These are phyloP conservation scores for Gymnocheta viridis DNA, from an alignment of 2,888 invertebrate genomes.

Conservation along the genomic window DNA sequence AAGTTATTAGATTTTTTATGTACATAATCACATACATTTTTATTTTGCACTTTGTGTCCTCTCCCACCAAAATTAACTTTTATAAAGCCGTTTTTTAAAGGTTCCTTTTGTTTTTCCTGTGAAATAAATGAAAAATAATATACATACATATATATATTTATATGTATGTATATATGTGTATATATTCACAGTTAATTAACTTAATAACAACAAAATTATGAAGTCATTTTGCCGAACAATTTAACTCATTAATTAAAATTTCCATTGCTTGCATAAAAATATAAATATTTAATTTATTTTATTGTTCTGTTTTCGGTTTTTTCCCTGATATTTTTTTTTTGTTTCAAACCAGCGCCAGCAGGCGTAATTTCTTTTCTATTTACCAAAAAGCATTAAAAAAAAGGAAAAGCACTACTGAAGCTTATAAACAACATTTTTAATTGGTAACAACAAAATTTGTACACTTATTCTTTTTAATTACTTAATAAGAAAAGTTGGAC, in stretches of 20 bases:
- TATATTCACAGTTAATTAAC: constrained; percentile 44
- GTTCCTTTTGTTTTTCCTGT: not conserved
- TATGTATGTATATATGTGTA: too few relatives aligned
- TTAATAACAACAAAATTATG: constrained; percentile 57
- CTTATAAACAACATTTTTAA: constrained; percentile 24
- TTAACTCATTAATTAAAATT: constrained; percentile 69
- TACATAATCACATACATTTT: not conserved
- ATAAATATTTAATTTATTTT: constrained; percentile 69
- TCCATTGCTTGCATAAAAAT: constrained; percentile 58
- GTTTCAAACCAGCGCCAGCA: constrained; percentile 43
- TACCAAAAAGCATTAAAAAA: constrained; percentile 18
- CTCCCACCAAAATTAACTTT: not conserved
- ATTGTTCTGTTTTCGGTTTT: constrained; percentile 43
- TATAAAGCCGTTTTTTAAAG: not conserved
- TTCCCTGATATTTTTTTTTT: constrained; percentile 15
- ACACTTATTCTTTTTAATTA: constrained; percentile 33
- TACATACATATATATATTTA: too few relatives aligned
- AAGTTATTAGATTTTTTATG: not conserved
- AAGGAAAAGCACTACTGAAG: not conserved
- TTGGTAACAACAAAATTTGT: constrained; percentile 28
- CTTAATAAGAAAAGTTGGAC: constrained; percentile 44
- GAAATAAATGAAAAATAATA: constrained; percentile 11
- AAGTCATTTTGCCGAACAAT: constrained; percentile 65
- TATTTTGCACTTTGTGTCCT: not conserved
- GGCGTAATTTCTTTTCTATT: constrained; percentile 63